Evolutionary conservation across 2,113 vertebrate genomes (phyloP), one percentile per base, ranked within the genome.

Genomic region (Phyllostomus hastatus): DNA sequence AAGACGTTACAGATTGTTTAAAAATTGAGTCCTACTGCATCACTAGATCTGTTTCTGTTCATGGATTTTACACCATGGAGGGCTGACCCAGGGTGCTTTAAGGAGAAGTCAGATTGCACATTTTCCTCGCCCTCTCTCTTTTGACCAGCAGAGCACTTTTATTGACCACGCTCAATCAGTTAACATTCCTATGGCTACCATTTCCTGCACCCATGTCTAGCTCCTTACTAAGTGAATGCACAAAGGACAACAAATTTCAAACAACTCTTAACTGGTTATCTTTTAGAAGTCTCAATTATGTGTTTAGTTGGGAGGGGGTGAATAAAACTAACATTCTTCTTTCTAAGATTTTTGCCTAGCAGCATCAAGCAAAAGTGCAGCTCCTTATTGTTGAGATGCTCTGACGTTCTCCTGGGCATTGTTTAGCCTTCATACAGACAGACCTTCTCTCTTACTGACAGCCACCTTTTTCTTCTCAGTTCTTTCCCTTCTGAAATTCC

Each of bases 371-470:
- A 35, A 81, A 80, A 73, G 46, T 12, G 46, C 3, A n/a, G 15
- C 48, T 5, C 57, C 66, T 59, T 52, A 38, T 64, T 2, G 5
- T 33, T 72, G 9, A 46, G 22, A 12, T 59, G 14, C 24, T 59
- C 14, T 28, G 5, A 6, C 26, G 1, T 17, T 20, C 1, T 46
- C 28, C 31, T 50, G n/a, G 57, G 4, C 0, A 7, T 9, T 22
- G 20, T 28, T 12, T 10, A 35, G 10, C 12, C 28, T 73, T 69
- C 70, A 4, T 33, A 1, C 6, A 4, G 22, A 1, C 6, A 4
- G 22, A 59, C 16, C 41, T 82, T 61, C 10, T 57, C 9, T 66
- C 9, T 72, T 50, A 31, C 46, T 70, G 12, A 1, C 2, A 4
- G 15, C 6, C 22, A 10, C 16, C 20, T 33, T 35, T 70, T 33